These are phyloP conservation scores for Drosophila borealis DNA, from an alignment of 2,888 invertebrate species.

Conservation along the genomic window DNA sequence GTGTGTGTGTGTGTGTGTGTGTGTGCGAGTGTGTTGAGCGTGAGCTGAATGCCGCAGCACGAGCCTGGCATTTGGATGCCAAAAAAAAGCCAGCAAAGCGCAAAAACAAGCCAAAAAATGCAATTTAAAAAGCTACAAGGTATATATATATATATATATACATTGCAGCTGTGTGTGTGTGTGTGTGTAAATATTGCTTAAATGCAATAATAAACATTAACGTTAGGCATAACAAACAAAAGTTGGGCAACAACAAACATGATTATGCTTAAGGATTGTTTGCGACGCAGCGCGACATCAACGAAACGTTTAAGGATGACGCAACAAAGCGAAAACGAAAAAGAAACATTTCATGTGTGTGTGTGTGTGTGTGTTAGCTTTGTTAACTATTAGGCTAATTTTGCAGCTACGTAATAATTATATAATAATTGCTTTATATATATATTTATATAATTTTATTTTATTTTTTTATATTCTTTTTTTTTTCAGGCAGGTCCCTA, in stretches of 20 bases:
- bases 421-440: constrained; percentile 19
- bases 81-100: background rate
- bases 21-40: background rate
- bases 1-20: background rate
- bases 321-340: constrained; percentile 42
- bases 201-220: constrained; percentile 50
- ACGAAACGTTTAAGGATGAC: constrained; percentile 45
- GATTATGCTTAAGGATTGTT: constrained; percentile 20
- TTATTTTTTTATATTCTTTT: constrained; percentile 12
- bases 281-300: constrained; percentile 24
- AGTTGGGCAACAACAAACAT: constrained; percentile 43
- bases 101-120: constrained; percentile 12
- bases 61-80: constrained; percentile 7
- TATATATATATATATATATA: background rate
- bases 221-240: constrained; percentile 56
- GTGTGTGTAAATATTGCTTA: constrained; percentile 22
- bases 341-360: constrained; percentile 10
- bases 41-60: constrained; percentile 5
- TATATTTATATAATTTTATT: constrained; percentile 6
- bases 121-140: background rate
- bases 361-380: constrained; percentile 7
- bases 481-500: constrained; percentile 27
- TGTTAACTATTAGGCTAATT: constrained; percentile 54
- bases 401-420: constrained; percentile 46
- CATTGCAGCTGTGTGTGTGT: constrained; percentile 18